phyloP scores from a whole-genome alignment of 2,113 vertebrate species.

The Cathartes aura region DNA sequence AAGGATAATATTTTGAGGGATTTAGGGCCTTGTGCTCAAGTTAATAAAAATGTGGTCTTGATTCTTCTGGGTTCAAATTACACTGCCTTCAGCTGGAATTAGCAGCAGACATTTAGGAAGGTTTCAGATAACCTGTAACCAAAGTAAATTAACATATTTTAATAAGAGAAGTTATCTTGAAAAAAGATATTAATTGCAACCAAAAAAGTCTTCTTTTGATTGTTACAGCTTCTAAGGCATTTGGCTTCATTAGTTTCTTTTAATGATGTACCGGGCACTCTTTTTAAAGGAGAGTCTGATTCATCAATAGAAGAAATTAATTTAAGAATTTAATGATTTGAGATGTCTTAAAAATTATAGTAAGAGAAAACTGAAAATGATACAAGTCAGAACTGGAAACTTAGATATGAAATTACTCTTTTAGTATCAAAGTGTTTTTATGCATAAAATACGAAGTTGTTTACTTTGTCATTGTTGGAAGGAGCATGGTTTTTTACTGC shows the following conservation, averaged over 20 bases:
- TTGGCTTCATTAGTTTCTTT: conserved; percentile 54
- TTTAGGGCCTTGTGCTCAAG: background rate
- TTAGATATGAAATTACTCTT: background rate
- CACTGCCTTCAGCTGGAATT: conserved; percentile 22
- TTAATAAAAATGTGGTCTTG: conserved; percentile 14
- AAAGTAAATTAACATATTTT: conserved; percentile 66
- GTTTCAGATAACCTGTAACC: conserved; percentile 58
- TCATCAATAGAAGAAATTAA: conserved; percentile 40
- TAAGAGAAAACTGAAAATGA: background rate
- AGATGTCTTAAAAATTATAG: background rate
- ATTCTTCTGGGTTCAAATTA: conserved; percentile 47
- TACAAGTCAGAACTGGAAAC: background rate
- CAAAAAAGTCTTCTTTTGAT: conserved; percentile 49
- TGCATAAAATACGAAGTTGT: background rate
- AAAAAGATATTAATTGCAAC: conserved; percentile 54
- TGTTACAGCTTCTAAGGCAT: conserved; percentile 40
- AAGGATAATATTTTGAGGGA: conserved; percentile 11
- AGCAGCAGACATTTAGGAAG: conserved; percentile 15
- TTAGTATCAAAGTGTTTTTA: background rate
- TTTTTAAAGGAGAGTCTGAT: background rate
- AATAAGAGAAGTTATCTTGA: conserved; percentile 42
- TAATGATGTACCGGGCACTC: background rate
- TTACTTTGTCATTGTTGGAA: background rate
- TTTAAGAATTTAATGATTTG: conserved; percentile 12
- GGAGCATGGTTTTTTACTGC: background rate